Evolutionary conservation across 2,888 invertebrate species (phyloP).

Genomic region (Panorpa germanica): DNA sequence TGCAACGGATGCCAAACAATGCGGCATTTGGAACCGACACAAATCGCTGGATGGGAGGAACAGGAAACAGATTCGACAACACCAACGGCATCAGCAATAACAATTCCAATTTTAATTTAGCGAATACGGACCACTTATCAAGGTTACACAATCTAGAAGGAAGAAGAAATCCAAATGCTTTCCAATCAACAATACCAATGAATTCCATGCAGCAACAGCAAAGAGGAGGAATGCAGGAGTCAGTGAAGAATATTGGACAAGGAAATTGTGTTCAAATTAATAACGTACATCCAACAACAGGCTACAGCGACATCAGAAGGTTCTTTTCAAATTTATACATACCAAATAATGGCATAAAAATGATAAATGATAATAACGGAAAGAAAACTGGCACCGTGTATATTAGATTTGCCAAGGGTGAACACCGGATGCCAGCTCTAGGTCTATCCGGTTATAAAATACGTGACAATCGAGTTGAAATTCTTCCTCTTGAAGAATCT

Average conservation of each 20-base stretch:
- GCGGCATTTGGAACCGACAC: constrained; percentile 8
- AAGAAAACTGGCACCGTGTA: constrained; percentile 62
- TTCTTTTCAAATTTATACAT: constrained; percentile 64
- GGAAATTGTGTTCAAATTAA: constrained; percentile 56
- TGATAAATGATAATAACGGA: constrained; percentile 65
- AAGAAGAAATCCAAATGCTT: constrained; percentile 37
- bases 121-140: constrained; percentile 11
- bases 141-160: constrained; percentile 28
- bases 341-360: constrained; percentile 66
- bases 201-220: constrained; percentile 6
- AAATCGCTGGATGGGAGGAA: constrained; percentile 2
- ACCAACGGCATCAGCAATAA: too few relatives aligned
- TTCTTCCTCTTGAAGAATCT: constrained; percentile 47
- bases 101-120: too few relatives aligned
- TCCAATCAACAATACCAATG: constrained; percentile 18
- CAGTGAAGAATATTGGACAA: too few relatives aligned
- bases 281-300: constrained; percentile 53
- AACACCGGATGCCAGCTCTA: constrained; percentile 53
- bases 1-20: not conserved
- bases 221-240: constrained; percentile 13
- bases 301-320: constrained; percentile 61
- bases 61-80: too few relatives aligned
- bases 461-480: constrained; percentile 43
- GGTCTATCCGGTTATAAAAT: constrained; percentile 41
- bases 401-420: constrained; percentile 52